Conservation (phyloP, 2,113 vertebrate species). For the Alethe castanea region DNA sequence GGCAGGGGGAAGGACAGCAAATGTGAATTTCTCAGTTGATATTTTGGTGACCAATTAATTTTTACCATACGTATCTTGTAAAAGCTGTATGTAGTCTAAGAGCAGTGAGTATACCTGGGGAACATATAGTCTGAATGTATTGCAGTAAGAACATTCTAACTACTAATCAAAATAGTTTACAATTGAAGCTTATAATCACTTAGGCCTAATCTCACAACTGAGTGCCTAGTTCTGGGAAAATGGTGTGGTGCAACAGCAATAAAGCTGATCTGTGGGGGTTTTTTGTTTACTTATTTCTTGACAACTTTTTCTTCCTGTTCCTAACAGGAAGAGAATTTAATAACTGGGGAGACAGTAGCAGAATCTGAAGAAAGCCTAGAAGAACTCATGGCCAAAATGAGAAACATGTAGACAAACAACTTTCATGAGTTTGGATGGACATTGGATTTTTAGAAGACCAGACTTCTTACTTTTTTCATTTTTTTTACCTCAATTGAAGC, state of each 20-base stretch:
- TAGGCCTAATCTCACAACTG: neutral
- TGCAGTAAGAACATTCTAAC: neutral
- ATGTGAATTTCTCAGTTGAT: neutral
- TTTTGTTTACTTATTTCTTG: neutral
- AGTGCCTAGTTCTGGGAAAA: neutral
- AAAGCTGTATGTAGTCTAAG: neutral
- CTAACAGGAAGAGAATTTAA: constrained; percentile 56
- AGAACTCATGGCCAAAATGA: constrained; percentile 95
- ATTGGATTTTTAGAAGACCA: neutral
- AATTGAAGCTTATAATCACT: neutral
- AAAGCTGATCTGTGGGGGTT: rapidly evolving
- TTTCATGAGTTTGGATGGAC: neutral
- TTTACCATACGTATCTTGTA: neutral
- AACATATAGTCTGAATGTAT: neutral
- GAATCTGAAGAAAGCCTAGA: constrained; percentile 91
- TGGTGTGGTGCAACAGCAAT: neutral
- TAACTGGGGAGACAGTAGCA: constrained; percentile 70
- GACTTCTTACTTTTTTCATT: neutral
- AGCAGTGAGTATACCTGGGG: neutral
- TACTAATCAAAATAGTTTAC: neutral
- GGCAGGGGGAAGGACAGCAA: neutral
- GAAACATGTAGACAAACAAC: constrained; percentile 77
- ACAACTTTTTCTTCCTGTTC: neutral
- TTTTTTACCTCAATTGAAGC: neutral
- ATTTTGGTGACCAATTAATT: neutral